Evolutionary conservation across 2,888 invertebrate genomes (phyloP).

Genomic region (Cantharis lateralis): DNA sequence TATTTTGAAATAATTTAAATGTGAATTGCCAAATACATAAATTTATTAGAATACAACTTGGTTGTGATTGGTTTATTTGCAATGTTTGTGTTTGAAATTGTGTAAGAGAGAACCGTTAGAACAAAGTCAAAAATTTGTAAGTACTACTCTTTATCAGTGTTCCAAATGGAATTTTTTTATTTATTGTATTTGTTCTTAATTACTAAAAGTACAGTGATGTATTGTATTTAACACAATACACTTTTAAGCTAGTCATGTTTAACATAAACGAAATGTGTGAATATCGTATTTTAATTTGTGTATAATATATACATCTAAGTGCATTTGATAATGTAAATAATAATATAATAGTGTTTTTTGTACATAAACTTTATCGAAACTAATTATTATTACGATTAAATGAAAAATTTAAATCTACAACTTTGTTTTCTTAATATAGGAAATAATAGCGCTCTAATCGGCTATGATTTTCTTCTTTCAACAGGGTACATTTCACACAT

Average conservation of each 20-base stretch:
- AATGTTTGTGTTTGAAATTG: background rate
- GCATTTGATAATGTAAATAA: conserved; percentile 56
- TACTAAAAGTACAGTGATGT: conserved; percentile 30
- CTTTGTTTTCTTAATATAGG: background rate
- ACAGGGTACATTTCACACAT: no score
- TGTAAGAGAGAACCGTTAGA: background rate
- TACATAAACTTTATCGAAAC: conserved; percentile 55
- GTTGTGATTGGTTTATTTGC: conserved; percentile 9
- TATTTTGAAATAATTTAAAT: conserved; percentile 32
- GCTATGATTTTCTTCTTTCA: no score
- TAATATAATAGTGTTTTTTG: conserved; percentile 53
- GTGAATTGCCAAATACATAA: conserved; percentile 10
- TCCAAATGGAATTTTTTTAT: conserved; percentile 12
- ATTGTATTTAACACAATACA: conserved; percentile 46
- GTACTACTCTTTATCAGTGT: conserved; percentile 11
- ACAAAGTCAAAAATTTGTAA: background rate
- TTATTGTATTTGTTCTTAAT: conserved; percentile 15
- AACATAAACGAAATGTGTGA: conserved; percentile 49
- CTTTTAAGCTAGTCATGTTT: conserved; percentile 53
- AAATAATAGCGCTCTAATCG: background rate
- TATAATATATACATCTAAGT: conserved; percentile 44
- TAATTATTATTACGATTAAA: conserved; percentile 53
- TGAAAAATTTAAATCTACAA: conserved; percentile 45
- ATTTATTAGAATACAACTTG: conserved; percentile 26
- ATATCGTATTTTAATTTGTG: conserved; percentile 45